Conservation (phyloP, 92 coral and sea anemone species). For the Phenganax marumi region DNA sequence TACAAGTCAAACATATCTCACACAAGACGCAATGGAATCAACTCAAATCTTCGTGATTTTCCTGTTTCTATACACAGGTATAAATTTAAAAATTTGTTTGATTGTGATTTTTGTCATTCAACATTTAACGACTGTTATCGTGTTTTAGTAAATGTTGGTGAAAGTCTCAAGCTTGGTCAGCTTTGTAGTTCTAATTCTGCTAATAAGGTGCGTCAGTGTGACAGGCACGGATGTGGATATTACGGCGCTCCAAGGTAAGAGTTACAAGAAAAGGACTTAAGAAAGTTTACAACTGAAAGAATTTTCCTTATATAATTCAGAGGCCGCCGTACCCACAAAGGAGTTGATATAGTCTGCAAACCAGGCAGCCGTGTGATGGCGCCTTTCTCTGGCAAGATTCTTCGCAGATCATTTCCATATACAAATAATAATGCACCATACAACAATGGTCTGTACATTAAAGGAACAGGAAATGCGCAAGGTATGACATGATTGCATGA, state of each 20-base stretch:
- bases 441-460: constrained; percentile 48
- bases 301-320: not conserved
- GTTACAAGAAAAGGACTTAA: too few relatives aligned
- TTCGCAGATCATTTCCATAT: constrained; percentile 18
- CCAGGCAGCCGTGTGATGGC: constrained; percentile 38
- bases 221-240: constrained; percentile 20
- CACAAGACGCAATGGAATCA: too few relatives aligned
- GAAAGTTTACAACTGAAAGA: too few relatives aligned
- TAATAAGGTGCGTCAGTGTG: constrained; percentile 24
- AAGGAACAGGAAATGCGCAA: constrained; percentile 45
- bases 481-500: constrained; percentile 32
- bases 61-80: too few relatives aligned
- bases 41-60: too few relatives aligned
- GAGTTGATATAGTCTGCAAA: constrained; percentile 47
- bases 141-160: not conserved
- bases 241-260: constrained; percentile 18
- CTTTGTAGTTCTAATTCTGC: constrained; percentile 16
- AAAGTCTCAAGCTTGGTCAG: constrained; percentile 24
- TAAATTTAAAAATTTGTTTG: too few relatives aligned
- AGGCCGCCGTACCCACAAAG: constrained; percentile 42
- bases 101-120: too few relatives aligned
- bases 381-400: constrained; percentile 46
- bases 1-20: too few relatives aligned
- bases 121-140: too few relatives aligned
- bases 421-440: not conserved